These are phyloP conservation scores for Zoanthus sansibaricus DNA, from an alignment of 92 coral and sea anemone genomes.

Conservation along the genomic window DNA sequence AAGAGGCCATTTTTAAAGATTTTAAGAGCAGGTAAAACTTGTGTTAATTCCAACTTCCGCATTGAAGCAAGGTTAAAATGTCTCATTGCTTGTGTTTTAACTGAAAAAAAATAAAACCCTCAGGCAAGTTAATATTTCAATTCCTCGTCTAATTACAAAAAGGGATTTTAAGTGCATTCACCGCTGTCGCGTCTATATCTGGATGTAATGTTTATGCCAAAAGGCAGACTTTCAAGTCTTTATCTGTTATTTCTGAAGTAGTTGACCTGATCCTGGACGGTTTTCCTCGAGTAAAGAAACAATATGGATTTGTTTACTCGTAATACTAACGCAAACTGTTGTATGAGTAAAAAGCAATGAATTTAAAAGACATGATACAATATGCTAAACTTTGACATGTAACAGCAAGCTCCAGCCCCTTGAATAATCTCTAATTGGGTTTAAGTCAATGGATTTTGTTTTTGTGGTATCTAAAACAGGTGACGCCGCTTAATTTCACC, in stretches of 20 bases:
- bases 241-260: not conserved
- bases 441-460: not conserved
- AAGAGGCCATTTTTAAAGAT: conserved; percentile 2
- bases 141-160: not conserved
- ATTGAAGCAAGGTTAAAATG: not conserved
- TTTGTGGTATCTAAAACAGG: not conserved
- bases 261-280: no score
- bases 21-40: not conserved
- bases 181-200: not conserved
- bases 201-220: not conserved
- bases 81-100: not conserved
- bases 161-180: not conserved
- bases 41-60: not conserved
- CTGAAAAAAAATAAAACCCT: not conserved
- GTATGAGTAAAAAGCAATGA: no score
- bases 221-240: not conserved
- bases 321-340: no score
- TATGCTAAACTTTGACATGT: no score
- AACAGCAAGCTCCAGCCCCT: no score
- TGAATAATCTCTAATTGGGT: no score
- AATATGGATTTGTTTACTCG: no score
- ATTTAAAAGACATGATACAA: no score
- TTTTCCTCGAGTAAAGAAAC: no score
- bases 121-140: not conserved
- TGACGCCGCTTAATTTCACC: not conserved